These are phyloP conservation scores for Drosophila suboccidentalis DNA, from an alignment of 2,888 invertebrate genomes.

Conservation along the genomic window DNA sequence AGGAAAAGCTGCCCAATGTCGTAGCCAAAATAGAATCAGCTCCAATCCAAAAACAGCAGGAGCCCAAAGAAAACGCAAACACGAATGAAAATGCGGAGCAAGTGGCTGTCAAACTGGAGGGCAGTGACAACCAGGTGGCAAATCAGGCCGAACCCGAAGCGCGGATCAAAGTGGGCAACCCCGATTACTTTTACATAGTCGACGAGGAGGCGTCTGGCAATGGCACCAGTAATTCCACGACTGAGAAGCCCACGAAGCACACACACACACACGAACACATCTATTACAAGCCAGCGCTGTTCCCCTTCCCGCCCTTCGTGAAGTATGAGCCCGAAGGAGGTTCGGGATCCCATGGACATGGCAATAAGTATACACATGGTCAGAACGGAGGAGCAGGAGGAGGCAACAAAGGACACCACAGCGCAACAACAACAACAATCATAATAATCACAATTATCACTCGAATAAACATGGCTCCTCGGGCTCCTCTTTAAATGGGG, in stretches of 20 bases:
- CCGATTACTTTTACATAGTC: constrained; percentile 9
- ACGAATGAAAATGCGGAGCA: background rate
- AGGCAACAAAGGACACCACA: constrained; percentile 3
- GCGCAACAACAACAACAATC: background rate
- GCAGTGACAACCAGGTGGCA: constrained; percentile 5
- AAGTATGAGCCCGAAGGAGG: background rate
- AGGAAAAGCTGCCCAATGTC: background rate
- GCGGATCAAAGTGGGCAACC: constrained; percentile 6
- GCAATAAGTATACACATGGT: constrained; percentile 11
- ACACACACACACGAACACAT: constrained; percentile 13
- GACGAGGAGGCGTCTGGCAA: background rate
- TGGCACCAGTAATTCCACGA: background rate
- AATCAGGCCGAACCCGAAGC: constrained; percentile 11
- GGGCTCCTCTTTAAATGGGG: background rate
- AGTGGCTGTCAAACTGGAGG: constrained; percentile 14
- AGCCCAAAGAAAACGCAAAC: background rate
- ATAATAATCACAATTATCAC: background rate
- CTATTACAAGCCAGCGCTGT: constrained; percentile 36
- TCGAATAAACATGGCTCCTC: constrained; percentile 10
- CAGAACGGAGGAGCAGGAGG: background rate
- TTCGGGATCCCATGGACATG: constrained; percentile 11
- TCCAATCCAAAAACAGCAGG: background rate
- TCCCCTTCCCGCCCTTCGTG: constrained; percentile 26
- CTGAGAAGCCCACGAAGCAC: background rate
- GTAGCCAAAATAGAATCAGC: background rate